These are phyloP conservation scores for Pseudorhiza aurosa DNA, from an alignment of 30 jellyfish, hydroid and myxozoan genomes.

Conservation along the genomic window DNA sequence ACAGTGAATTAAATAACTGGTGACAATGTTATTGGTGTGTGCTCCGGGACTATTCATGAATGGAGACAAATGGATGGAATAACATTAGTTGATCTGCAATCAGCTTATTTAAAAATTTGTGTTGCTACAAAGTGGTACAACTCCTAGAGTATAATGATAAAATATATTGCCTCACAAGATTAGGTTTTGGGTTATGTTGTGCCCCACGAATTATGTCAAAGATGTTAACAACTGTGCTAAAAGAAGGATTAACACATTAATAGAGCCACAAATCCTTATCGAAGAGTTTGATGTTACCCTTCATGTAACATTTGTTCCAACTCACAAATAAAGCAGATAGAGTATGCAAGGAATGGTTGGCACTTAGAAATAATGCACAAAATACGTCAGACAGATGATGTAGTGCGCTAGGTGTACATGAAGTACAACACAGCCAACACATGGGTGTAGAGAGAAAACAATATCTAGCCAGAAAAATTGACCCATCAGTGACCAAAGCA, in stretches of 20 bases:
- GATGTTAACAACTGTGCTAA: slow-evolving; percentile 1
- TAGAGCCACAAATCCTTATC: slow-evolving; percentile 6
- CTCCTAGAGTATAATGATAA: slow-evolving; percentile 5
- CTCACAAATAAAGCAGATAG: slow-evolving; percentile 8
- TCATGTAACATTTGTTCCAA: slow-evolving; percentile 8
- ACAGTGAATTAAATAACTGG: slow-evolving; percentile 37
- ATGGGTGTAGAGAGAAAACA: slow-evolving; percentile 26
- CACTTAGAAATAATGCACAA: background rate
- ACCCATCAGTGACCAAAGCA: slow-evolving; percentile 30
- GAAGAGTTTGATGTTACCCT: background rate
- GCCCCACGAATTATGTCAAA: slow-evolving; percentile 41
- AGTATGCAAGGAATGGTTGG: slow-evolving; percentile 26
- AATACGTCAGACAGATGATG: no score
- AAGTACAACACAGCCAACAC: no score
- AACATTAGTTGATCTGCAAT: slow-evolving; percentile 12
- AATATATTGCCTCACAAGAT: slow-evolving; percentile 2
- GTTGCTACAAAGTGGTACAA: slow-evolving; percentile 7
- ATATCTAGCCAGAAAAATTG: slow-evolving; percentile 10
- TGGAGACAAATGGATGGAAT: slow-evolving; percentile 42
- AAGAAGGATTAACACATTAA: background rate
- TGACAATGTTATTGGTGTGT: slow-evolving; percentile 23
- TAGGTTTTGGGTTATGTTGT: slow-evolving; percentile 25
- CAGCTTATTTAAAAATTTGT: slow-evolving; percentile 24
- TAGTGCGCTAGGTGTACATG: no score
- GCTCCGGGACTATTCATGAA: slow-evolving; percentile 24